Evolutionary conservation across 2,888 invertebrate species (phyloP), one percentile per base, ranked within the genome.

Genomic region (Parascotia fuliginaria): DNA sequence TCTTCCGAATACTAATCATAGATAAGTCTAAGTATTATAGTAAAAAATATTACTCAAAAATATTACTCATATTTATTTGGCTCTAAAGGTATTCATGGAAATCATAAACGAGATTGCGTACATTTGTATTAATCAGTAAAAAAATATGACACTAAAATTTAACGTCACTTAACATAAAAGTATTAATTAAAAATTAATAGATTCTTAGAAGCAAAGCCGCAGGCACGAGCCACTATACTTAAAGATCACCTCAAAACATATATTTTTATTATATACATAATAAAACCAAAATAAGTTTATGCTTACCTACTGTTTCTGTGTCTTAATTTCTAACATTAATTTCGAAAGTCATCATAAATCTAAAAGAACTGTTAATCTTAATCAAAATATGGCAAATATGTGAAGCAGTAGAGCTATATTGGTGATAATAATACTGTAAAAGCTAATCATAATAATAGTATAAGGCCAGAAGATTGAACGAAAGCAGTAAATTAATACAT

Each of bases 301-400:
- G 32, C 13, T n/a, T 6, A 33, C 9, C 12, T 28, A 27, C 28
- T 42, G 19, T 45, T 14, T 33, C n/a, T 15, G 14, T 15, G 11
- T 42, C 19, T 48, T 45, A 31, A 38, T 39, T 36, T 44, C 32
- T 39, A 39, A 46, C 42, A 27, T 52, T 54, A 42, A 44, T 54
- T 41, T 51, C 11, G n/a, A 53, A 52, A 41, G 9, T 11, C 9
- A 14, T 28, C 48, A 49, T 60, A 54, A 63, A 63, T 64, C 41
- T 36, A 37, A 13, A n/a, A 33, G 15, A 45, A 31, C 22, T 34
- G 39, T 33, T 39, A 27, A 0, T 39, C 31, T 33, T 28, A 45
- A 45, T 45, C 45, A 45, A 39, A 33, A 7, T 27, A 45, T 7
- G 33, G 16, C 33, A 33, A 45, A 45, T 16, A 45, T 15, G 13